Conservation (phyloP, 92 coral and sea anemone species). For the Pocillopora meandrina region DNA sequence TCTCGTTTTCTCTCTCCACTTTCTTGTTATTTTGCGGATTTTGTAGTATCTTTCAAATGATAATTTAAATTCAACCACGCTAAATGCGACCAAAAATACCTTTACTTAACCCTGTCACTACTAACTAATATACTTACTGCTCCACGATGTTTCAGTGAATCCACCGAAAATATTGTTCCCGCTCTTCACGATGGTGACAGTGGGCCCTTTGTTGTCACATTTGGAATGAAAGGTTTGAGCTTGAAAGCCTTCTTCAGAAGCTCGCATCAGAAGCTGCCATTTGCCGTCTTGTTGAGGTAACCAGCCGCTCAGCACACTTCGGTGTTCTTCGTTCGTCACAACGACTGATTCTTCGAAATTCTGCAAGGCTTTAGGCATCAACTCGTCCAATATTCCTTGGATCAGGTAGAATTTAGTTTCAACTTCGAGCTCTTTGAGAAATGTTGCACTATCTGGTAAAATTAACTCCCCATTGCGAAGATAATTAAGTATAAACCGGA, state of each 20-base stretch:
- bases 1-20: too few relatives aligned
- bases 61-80: too few relatives aligned
- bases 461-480: constrained; percentile 7
- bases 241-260: constrained; percentile 52
- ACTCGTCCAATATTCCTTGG: constrained; percentile 46
- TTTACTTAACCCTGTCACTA: neutral
- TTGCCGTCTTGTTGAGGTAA: neutral
- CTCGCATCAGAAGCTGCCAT: constrained; percentile 43
- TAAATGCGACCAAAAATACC: too few relatives aligned
- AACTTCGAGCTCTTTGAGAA: constrained; percentile 47
- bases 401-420: constrained; percentile 78
- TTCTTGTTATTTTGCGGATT: neutral
- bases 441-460: constrained; percentile 8
- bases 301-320: constrained; percentile 1
- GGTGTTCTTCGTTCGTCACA: constrained; percentile 32
- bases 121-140: neutral
- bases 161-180: constrained; percentile 62
- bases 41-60: too few relatives aligned
- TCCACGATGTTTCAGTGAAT: constrained; percentile 45
- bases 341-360: neutral
- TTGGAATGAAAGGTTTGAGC: constrained; percentile 40
- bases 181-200: constrained; percentile 47
- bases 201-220: constrained; percentile 66
- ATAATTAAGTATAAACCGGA: constrained; percentile 28
- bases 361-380: neutral